A percentile compares a stretch with the other conserved stretches of the same genome.
Evolutionary conservation across 2,113 vertebrate species (phyloP).

Genomic region (Chlamydotis undulata): DNA sequence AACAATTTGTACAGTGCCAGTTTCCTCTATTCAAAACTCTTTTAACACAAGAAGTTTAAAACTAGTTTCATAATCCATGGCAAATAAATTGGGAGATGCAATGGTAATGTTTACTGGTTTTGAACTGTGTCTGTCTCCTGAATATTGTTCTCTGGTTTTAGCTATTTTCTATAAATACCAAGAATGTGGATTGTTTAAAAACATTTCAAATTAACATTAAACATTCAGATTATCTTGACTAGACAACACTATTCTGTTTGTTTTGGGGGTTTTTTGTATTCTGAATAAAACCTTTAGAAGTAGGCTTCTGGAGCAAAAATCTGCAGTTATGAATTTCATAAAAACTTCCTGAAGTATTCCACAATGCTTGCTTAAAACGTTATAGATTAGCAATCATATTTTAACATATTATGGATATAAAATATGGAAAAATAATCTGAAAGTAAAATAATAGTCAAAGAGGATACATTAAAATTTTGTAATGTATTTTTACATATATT

Average conservation of each 20-base stretch:
- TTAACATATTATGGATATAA: background rate
- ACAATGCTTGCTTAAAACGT: background rate
- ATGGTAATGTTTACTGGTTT: background rate
- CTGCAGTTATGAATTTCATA: background rate
- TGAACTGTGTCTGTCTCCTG: background rate
- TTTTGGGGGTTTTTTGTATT: background rate
- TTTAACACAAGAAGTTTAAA: background rate
- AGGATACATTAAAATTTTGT: background rate
- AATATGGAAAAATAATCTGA: background rate
- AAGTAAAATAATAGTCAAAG: background rate
- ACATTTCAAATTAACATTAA: background rate
- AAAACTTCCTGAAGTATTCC: background rate
- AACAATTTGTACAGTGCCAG: background rate
- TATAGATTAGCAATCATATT: background rate
- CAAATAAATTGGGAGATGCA: background rate
- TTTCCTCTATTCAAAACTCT: background rate
- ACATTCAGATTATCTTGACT: background rate
- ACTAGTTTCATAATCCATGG: background rate
- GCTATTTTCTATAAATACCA: background rate
- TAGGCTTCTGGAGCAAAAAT: background rate
- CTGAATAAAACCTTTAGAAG: background rate
- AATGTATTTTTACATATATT: background rate
- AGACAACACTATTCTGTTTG: background rate
- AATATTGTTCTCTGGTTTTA: background rate
- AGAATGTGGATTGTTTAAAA: background rate